Conservation (phyloP, 2,113 vertebrate species). For the Acanthisitta chloris region DNA sequence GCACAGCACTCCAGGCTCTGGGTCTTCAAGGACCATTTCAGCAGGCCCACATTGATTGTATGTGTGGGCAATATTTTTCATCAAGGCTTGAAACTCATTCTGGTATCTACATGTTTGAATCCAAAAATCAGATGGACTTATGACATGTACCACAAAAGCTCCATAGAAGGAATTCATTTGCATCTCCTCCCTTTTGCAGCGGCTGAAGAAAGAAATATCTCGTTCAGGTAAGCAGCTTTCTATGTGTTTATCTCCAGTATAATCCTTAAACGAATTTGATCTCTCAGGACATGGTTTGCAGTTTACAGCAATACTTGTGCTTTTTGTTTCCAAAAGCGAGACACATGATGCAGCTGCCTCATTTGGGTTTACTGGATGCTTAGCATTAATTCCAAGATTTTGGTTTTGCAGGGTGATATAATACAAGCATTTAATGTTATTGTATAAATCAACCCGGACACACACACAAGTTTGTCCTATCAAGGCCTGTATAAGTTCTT, state of each 20-base stretch:
- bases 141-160: conserved; percentile 77
- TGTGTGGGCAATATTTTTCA: conserved; percentile 69
- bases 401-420: conserved; percentile 72
- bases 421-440: conserved; percentile 70
- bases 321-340: not conserved
- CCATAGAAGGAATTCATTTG: conserved; percentile 63
- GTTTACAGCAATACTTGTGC: not conserved
- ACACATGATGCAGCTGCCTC: not conserved
- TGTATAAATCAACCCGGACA: conserved; percentile 70
- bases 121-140: conserved; percentile 88
- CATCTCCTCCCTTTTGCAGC: conserved; percentile 69
- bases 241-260: not conserved
- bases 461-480: conserved; percentile 72
- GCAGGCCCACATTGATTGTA: conserved; percentile 73
- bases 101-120: conserved; percentile 76
- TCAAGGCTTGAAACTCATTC: conserved; percentile 81
- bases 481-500: conserved; percentile 76
- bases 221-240: not conserved
- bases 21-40: conserved; percentile 79
- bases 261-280: not conserved
- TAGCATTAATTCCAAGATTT: not conserved
- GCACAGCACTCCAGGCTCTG: conserved; percentile 81
- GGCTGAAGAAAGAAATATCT: not conserved
- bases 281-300: not conserved
- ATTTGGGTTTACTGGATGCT: not conserved